Base-by-base conservation (phyloP, 2,113 vertebrate genomes). In the Clupea harengus region DNA sequence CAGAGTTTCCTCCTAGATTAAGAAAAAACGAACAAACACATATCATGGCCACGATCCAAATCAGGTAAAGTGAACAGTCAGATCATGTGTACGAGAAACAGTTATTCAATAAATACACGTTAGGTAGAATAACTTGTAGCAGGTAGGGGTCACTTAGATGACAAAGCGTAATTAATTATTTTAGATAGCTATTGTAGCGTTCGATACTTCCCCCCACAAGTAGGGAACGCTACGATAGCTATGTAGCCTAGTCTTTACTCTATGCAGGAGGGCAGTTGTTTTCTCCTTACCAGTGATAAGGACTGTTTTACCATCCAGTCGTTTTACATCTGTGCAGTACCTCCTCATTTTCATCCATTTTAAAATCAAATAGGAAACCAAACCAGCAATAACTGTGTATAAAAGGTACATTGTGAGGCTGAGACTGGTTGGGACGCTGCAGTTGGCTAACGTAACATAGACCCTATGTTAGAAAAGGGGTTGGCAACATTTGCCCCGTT, bases 221-320 rank as follows among this genome's bases (percentile, higher is more conserved):
- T 39, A 39, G 39, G 39, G 39, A 39, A 39, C 39, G 39, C 39
- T 39, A 39, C 39, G 39, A 39, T 39, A 39, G 39, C 39, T 39
- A 39, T 39, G 39, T 39, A 39, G 39, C 39, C 39, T 39, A 39
- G 39, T 39, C 39, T 39, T 39, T 39, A 39, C 39, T 39, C 39
- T 39, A 39, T 39, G 2, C 1, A 45, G 45, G 15, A 32, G 15
- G 15, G 22, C 1, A 39, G 17, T 6, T 83, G n/a, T 6, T 45
- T 80, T 28, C 18, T 2, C 54, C 82, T 89, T 85, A 96, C 96
- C 96, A 86, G 96, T 96, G 45, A 96, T 94, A 32, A 96, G 89
- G 82, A 95, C 94, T 0, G 96, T 96, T 93, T 95, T 96, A 0
- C 95, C 95, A 89, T 96, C 94, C 13, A 96, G 92, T 89, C 96